Base-by-base conservation (phyloP, 2,797 vertebrate species). In the Enteromius radiatus region DNA sequence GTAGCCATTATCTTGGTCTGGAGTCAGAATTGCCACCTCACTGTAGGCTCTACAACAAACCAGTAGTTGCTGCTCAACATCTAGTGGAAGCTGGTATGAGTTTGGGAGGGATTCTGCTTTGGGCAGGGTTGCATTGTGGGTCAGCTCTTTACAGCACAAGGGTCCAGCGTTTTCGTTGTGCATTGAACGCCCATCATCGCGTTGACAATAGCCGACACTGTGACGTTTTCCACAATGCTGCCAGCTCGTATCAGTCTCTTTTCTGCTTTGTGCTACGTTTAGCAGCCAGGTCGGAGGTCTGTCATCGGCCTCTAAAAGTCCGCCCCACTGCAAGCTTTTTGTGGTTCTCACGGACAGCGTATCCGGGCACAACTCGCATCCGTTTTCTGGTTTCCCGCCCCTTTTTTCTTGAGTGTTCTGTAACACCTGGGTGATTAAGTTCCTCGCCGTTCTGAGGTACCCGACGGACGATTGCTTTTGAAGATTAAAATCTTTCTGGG, bases 1-100 rank as follows among this genome's bases (percentile, higher is more conserved):
- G 84, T 98, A 99, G 12, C 97, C 97, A 82, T 96, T 91, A 84
- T 98, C 97, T 74, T 94, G 96, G 0, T 98, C 97, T 0, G 94
- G 95, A 41, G 91, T 90, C 69, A 89, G 84, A 65, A 87, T 80
- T 3, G 84, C 84, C 78, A 82, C 85, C 82, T 90, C 86, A 6
- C 85, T 86, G 82, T 84, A 84, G 81, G 87, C 45, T 84, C 79
- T 78, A 67, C 80, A 38, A 8, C 64, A 23, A 47, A 80, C 78
- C 21, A 85, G 87, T 79, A 73, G 73, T 36, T 80, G 82, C 54
- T 65, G 64, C 79, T 52, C 82, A 78, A 65, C 83, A 80, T 81
- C 83, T 78, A 87, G 15, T 17, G 70, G 26, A n/a, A 87, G 74
- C 36, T 79, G 81, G 65, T 86, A 84, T 4, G 63, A 61, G 76